Evolutionary conservation across 2,113 vertebrate genomes (phyloP).

Genomic region (Acanthochromis polyacanthus): DNA sequence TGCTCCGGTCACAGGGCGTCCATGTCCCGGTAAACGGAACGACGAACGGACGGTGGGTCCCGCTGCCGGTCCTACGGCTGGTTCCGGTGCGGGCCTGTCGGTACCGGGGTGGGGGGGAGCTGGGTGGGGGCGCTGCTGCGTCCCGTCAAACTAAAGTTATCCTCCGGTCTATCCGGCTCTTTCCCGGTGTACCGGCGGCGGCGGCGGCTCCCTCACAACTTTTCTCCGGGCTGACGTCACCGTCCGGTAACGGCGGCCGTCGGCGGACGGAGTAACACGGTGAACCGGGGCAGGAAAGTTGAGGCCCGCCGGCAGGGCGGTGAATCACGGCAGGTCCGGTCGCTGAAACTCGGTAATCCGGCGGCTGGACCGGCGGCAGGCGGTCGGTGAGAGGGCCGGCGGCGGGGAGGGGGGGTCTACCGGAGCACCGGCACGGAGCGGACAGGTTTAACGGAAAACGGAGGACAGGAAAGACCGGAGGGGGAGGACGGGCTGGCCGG

Average conservation of each 20-base stretch:
- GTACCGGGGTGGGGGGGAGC: conserved; percentile 49
- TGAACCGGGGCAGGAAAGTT: background rate
- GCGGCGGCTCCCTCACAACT: background rate
- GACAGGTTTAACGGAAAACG: conserved; percentile 18
- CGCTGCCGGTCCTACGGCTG: background rate
- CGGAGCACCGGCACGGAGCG: conserved; percentile 6
- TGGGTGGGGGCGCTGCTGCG: conserved; percentile 55
- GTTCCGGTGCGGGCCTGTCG: conserved; percentile 46
- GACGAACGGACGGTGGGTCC: background rate
- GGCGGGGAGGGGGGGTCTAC: background rate
- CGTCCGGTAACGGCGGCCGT: background rate
- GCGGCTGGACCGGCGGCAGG: background rate
- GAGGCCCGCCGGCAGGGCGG: conserved; percentile 49
- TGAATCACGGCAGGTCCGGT: conserved; percentile 51
- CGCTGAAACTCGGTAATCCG: conserved; percentile 42
- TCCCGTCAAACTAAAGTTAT: conserved; percentile 23
- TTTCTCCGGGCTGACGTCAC: conserved; percentile 41
- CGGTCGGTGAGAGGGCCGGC: background rate
- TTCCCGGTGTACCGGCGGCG: conserved; percentile 17
- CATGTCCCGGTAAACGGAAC: conserved; percentile 16
- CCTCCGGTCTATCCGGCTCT: background rate
- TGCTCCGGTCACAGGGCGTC: conserved; percentile 34
- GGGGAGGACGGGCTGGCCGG: conserved; percentile 64
- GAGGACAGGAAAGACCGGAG: conserved; percentile 4
- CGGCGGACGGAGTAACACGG: background rate